A percentile compares a stretch with the other conserved stretches of the same genome.
Evolutionary conservation across 2,888 invertebrate genomes (phyloP).

Genomic region (Plebejus anna): DNA sequence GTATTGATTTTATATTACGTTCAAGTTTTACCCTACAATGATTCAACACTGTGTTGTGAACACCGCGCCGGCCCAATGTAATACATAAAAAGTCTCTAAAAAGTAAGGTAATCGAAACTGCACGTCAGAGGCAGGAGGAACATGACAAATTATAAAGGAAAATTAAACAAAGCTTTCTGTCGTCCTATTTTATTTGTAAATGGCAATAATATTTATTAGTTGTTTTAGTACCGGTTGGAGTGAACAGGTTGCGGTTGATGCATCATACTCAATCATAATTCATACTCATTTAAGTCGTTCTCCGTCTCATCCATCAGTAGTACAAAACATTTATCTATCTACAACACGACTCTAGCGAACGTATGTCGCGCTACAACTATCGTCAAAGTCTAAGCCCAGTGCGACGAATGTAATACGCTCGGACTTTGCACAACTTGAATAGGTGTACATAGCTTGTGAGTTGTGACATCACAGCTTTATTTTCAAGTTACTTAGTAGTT

Average conservation of each 20-base stretch:
- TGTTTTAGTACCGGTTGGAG: slow-evolving; percentile 23
- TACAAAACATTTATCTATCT: slow-evolving; percentile 24
- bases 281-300: background rate
- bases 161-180: background rate
- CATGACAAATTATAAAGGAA: background rate
- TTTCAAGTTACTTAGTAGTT: background rate
- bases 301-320: background rate
- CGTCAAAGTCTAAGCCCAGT: background rate
- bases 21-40: too few species aligned
- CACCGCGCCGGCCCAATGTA: too few species aligned
- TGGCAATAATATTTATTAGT: slow-evolving; percentile 28
- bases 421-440: background rate
- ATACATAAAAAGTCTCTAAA: too few species aligned
- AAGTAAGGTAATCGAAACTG: too few species aligned
- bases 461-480: background rate
- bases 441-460: background rate
- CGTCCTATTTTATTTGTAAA: slow-evolving; percentile 28
- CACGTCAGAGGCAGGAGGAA: too few species aligned
- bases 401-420: background rate
- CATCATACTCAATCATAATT: background rate
- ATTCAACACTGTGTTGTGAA: too few species aligned
- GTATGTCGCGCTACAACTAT: slow-evolving; percentile 14
- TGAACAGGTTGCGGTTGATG: background rate
- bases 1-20: too few species aligned
- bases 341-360: slow-evolving; percentile 9